Base-by-base conservation (phyloP, 2,888 invertebrate species). In the Rhogogaster chlorosoma region DNA sequence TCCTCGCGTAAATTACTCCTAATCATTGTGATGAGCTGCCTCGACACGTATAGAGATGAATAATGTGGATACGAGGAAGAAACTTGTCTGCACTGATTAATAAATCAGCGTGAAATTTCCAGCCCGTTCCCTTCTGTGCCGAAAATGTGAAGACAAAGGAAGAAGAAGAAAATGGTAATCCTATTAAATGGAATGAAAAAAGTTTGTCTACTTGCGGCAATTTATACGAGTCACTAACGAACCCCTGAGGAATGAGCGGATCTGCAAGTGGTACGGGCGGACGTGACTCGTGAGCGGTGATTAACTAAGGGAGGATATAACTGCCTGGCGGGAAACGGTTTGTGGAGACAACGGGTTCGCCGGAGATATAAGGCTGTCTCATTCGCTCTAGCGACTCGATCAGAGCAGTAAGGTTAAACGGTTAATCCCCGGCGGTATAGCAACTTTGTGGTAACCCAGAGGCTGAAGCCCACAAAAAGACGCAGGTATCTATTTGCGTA, bases 271-370 rank as follows among this genome's bases (percentile, higher is more conserved):
- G 78, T 57, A 80, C 36, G 32, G 57, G 78, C 78, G 78, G 78
- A 80, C 78, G 78, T 80, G 78, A 57, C 78, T 80, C 61, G 78
- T 36, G n/a, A 80, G 38, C 61, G 80, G 80, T 80, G 80, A 80
- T 80, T 80, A 80, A 80, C 80, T 57, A 57, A 80, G 80, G 80
- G 38, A 61, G 36, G 57, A 61, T 80, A 57, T 80, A 80, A 57
- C 57, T 38, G 22, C 38, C 36, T 22, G 57, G 61, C 32, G 61
- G 57, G 61, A 57, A 80, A 57, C 61, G 78, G 45, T 80, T 80
- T 61, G 78, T 38, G 22, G 38, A 61, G 80, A 80, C 80, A 80
- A 80, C 61, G 80, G 38, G 80, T 29, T 36, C 38, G 0, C 80
- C 36, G 36, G 42, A 80, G 57, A 61, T 36, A 36, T 61, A 57